These are phyloP conservation scores for Meda fulgida DNA, from an alignment of 2,797 vertebrate species.

Conservation along the genomic window DNA sequence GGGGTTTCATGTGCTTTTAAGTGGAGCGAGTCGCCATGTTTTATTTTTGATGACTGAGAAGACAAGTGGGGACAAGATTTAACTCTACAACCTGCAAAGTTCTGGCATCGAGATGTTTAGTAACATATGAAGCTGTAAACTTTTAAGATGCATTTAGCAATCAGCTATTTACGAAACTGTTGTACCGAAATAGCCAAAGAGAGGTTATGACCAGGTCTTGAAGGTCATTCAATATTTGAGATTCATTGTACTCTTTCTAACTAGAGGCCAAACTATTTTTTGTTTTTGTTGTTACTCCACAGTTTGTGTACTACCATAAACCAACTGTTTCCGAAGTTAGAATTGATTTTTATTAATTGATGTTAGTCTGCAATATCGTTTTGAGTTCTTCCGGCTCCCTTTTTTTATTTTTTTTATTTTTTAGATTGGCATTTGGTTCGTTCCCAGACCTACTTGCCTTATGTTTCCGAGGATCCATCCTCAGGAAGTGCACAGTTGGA, in stretches of 20 bases:
- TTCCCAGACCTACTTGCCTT: constrained; percentile 38
- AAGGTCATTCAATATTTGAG: constrained; percentile 35
- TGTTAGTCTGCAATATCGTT: constrained; percentile 26
- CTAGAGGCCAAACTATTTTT: constrained; percentile 13
- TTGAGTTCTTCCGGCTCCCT: constrained; percentile 35
- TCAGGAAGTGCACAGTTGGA: constrained; percentile 38
- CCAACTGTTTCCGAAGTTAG: constrained; percentile 37
- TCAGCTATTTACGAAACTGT: constrained; percentile 24
- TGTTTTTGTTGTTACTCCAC: not conserved
- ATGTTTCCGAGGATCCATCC: constrained; percentile 8
- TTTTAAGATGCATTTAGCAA: constrained; percentile 31
- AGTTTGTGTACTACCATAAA: constrained; percentile 4
- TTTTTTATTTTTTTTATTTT: not conserved
- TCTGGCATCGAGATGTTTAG: not conserved
- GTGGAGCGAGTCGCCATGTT: not conserved
- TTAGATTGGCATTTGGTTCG: constrained; percentile 16
- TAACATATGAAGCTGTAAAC: constrained; percentile 19
- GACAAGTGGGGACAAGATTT: not conserved
- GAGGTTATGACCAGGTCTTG: constrained; percentile 27
- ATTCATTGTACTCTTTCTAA: constrained; percentile 23
- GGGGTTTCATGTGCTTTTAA: constrained; percentile 37
- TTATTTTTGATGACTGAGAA: constrained; percentile 21
- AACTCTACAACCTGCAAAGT: not conserved
- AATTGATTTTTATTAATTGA: constrained; percentile 19
- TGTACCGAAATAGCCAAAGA: constrained; percentile 55